phyloP scores from a whole-genome alignment of 2,888 invertebrate genomes.

The Thera britannica region DNA sequence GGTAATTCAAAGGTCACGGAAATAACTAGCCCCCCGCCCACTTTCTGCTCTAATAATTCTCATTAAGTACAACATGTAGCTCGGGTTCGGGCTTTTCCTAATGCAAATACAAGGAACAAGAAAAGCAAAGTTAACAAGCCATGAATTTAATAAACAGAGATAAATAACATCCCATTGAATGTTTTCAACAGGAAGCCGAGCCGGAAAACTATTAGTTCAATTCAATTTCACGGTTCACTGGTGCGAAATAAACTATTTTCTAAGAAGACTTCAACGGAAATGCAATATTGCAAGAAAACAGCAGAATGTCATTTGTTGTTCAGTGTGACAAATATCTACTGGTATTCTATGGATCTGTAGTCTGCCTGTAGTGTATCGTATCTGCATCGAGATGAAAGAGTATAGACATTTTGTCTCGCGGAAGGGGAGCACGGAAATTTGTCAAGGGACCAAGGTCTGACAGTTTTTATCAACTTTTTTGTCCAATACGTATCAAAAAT shows the following conservation, averaged over 20 bases:
- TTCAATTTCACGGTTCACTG: slow-evolving; percentile 57
- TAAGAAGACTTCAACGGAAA: slow-evolving; percentile 37
- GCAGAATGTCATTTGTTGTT: slow-evolving; percentile 4
- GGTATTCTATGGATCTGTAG: neutral
- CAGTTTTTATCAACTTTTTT: slow-evolving; percentile 16
- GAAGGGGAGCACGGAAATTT: slow-evolving; percentile 29
- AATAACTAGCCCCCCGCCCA: slow-evolving; percentile 29
- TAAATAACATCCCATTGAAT: slow-evolving; percentile 49
- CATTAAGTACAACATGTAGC: neutral
- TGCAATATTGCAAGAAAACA: slow-evolving; percentile 15
- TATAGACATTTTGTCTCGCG: slow-evolving; percentile 11
- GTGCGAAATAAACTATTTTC: slow-evolving; percentile 47
- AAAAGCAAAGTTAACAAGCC: neutral
- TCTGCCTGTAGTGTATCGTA: neutral
- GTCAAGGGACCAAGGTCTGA: slow-evolving; percentile 28
- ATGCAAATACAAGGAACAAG: neutral
- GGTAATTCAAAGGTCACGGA: slow-evolving; percentile 50
- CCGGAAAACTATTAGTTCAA: slow-evolving; percentile 46
- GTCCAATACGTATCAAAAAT: neutral
- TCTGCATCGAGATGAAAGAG: slow-evolving; percentile 1
- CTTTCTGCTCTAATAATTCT: neutral
- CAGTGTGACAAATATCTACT: neutral
- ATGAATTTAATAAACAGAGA: slow-evolving; percentile 1
- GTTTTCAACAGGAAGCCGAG: slow-evolving; percentile 48
- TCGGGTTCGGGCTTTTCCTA: neutral